Conservation (phyloP, 2,113 vertebrate genomes). For the Antidorcas marsupialis region DNA sequence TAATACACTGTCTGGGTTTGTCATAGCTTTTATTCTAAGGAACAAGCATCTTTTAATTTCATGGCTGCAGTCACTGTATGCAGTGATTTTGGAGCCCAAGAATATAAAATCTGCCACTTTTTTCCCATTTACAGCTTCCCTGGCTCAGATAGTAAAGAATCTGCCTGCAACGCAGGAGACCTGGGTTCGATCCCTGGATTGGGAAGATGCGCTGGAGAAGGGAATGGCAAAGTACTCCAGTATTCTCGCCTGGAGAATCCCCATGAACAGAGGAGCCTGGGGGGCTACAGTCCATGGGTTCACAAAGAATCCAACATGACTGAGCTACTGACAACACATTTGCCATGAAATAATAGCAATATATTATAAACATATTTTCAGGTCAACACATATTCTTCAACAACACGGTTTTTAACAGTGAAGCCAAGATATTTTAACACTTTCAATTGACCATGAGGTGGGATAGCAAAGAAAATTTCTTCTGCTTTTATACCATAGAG, state of each 20-base stretch:
- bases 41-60: neutral
- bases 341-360: neutral
- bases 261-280: neutral
- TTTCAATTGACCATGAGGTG: neutral
- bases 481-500: neutral
- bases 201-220: neutral
- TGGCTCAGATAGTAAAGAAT: neutral
- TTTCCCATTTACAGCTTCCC: neutral
- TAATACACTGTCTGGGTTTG: neutral
- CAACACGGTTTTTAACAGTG: neutral
- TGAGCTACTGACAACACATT: neutral
- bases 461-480: neutral
- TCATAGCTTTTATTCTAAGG: neutral
- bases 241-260: neutral
- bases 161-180: neutral
- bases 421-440: slow-evolving; percentile 6
- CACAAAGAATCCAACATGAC: neutral
- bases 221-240: neutral
- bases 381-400: slow-evolving; percentile 22
- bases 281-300: neutral
- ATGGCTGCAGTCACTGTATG: neutral
- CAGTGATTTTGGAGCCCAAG: neutral
- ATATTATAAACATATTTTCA: neutral
- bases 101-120: neutral
- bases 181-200: neutral